Conservation (phyloP, 2,888 invertebrate genomes). For the Allophyes oxyacanthae region DNA sequence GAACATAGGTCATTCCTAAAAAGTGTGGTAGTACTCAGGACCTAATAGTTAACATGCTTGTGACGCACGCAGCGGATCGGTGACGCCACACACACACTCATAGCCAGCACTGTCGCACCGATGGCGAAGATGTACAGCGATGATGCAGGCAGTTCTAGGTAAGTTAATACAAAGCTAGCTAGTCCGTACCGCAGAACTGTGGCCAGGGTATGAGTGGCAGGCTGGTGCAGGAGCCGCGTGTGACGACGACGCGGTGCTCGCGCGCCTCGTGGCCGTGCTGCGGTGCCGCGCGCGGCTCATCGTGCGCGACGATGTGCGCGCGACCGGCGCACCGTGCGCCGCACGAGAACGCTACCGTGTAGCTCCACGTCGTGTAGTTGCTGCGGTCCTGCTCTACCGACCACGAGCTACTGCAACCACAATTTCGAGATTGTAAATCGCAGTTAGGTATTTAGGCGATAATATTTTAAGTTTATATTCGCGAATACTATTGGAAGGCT, state of each 20-base stretch:
- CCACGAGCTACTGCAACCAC: conserved; percentile 63
- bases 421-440: too few relatives aligned
- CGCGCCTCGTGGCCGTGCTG: conserved; percentile 46
- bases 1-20: too few relatives aligned
- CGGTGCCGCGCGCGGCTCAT: conserved; percentile 37
- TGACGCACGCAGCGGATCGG: too few relatives aligned
- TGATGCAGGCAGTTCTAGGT: too few relatives aligned
- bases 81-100: too few relatives aligned
- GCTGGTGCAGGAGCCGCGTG: conserved; percentile 54
- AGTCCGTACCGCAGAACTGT: conserved; percentile 60
- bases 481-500: too few relatives aligned
- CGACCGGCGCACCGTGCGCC: conserved; percentile 67
- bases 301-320: conserved; percentile 54
- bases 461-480: too few relatives aligned
- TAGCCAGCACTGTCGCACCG: too few relatives aligned
- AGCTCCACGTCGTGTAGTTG: conserved; percentile 73
- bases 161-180: not conserved
- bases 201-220: conserved; percentile 67
- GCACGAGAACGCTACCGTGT: conserved; percentile 67
- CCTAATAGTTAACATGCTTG: too few relatives aligned
- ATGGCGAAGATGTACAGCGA: too few relatives aligned
- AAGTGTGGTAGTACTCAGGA: too few relatives aligned
- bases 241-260: conserved; percentile 50
- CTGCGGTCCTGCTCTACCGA: conserved; percentile 66
- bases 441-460: too few relatives aligned